Evolutionary conservation across 2,797 vertebrate genomes (phyloP), one percentile per base, ranked within the genome.

Genomic region (Rousettus madagascariensis): DNA sequence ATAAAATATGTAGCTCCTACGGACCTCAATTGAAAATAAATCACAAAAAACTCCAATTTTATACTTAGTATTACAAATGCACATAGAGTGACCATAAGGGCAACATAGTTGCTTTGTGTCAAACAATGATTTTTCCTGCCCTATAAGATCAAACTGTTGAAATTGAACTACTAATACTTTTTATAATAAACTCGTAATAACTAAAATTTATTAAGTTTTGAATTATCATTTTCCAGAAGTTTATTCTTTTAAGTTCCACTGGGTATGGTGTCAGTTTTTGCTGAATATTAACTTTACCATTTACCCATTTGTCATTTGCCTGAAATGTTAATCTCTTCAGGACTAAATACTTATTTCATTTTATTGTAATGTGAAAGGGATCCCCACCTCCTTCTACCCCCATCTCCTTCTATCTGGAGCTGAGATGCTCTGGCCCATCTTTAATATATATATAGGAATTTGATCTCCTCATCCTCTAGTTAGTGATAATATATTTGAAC

Each of bases 181-280:
- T 88, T 51, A 79, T 38, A 63, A 78, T 84, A 77, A 28, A 43
- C 3, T 20, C 59, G 15, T 43, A 74, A 75, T 26, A 36, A 43
- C 46, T 63, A 77, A 51, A 38, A 51, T 49, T 49, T 65, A 71
- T n/a, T 2, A 46, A 53, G 26, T 86, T 82, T 86, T 28, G 61
- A 26, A 43, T 33, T 72, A 66, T 84, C 53, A 6, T 57, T 71
- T 49, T 77, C 15, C 55, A 69, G 61, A 75, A 26, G n/a, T 63
- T 95, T 51, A 86, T 83, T 82, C 22, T 63, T 86, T 92, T 86
- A 49, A 77, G 13, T 90, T 33, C 85, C 38, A 43, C 86, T 95
- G 82, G 30, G 16, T 63, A 77, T 86, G 80, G 36, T 38, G 65
- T 53, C 17, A 53, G 8, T 53, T 92, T 85, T 86, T 86, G 59